Evolutionary conservation across 2,113 vertebrate species (phyloP).

Genomic region (Empidonax traillii): DNA sequence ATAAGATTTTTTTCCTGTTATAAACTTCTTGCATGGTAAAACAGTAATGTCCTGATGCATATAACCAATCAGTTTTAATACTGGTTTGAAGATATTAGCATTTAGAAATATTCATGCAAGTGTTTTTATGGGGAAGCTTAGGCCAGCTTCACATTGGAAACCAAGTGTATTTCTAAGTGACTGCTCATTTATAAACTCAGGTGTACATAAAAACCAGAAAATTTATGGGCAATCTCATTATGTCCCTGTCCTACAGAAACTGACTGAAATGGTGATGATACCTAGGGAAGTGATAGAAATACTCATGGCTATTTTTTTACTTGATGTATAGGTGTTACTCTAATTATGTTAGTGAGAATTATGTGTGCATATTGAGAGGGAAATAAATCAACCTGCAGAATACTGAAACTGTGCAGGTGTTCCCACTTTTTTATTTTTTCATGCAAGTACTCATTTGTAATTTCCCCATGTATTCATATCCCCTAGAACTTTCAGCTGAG

Average conservation of each 20-base stretch:
- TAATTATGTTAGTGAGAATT: background rate
- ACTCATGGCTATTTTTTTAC: background rate
- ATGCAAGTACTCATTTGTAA: slow-evolving; percentile 19
- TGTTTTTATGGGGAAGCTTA: background rate
- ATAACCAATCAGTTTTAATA: background rate
- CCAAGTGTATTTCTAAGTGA: background rate
- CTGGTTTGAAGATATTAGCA: background rate
- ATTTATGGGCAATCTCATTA: slow-evolving; percentile 1
- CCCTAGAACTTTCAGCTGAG: background rate
- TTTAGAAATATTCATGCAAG: background rate
- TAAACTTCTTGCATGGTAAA: background rate
- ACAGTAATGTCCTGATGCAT: background rate
- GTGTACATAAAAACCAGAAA: background rate
- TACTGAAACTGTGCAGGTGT: background rate
- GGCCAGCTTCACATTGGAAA: background rate
- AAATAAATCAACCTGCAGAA: slow-evolving; percentile 17
- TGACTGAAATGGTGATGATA: background rate
- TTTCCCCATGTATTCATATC: background rate
- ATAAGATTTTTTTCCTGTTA: background rate
- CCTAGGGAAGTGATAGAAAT: background rate
- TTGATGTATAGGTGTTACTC: slow-evolving; percentile 6
- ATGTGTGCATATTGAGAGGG: background rate
- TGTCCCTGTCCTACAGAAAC: background rate
- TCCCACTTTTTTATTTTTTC: slow-evolving; percentile 20
- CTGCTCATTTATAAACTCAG: background rate